Percentiles rank a stretch among this genome's conserved stretches.
Evolutionary conservation across 2,797 vertebrate species (phyloP).

Genomic region (Anolis apletophallus): DNA sequence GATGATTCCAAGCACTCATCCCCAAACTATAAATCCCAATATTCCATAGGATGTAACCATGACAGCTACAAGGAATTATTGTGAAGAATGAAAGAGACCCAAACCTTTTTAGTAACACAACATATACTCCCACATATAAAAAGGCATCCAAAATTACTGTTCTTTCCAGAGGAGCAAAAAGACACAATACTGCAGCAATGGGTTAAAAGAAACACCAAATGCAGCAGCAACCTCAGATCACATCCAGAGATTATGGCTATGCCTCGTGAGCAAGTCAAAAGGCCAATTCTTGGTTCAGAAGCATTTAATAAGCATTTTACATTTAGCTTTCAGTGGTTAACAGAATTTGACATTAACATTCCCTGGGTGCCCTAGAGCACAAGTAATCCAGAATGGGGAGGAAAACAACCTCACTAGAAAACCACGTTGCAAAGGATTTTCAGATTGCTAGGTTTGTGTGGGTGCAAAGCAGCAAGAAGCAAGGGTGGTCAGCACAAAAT

Average conservation of each 20-base stretch:
- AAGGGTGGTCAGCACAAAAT: neutral
- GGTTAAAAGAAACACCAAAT: neutral
- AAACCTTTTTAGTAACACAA: neutral
- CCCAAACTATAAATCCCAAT: no score
- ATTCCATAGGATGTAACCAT: no score
- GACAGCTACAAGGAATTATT: no score
- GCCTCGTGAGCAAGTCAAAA: neutral
- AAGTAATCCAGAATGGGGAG: neutral
- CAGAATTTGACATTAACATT: constrained; percentile 14
- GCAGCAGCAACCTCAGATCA: neutral
- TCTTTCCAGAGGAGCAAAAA: neutral
- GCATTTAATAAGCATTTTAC: neutral
- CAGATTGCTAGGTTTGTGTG: neutral
- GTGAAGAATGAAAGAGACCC: no score
- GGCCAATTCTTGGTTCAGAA: neutral
- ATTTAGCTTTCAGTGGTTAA: neutral
- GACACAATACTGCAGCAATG: neutral
- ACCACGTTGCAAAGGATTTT: constrained; percentile 10
- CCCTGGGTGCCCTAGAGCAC: neutral
- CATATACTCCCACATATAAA: no score
- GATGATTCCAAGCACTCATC: no score
- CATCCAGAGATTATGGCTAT: neutral
- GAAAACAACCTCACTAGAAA: neutral
- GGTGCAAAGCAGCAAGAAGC: neutral
- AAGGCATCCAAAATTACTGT: neutral